Base-by-base conservation (phyloP, 2,113 vertebrate genomes). In the Empidonax alnorum region DNA sequence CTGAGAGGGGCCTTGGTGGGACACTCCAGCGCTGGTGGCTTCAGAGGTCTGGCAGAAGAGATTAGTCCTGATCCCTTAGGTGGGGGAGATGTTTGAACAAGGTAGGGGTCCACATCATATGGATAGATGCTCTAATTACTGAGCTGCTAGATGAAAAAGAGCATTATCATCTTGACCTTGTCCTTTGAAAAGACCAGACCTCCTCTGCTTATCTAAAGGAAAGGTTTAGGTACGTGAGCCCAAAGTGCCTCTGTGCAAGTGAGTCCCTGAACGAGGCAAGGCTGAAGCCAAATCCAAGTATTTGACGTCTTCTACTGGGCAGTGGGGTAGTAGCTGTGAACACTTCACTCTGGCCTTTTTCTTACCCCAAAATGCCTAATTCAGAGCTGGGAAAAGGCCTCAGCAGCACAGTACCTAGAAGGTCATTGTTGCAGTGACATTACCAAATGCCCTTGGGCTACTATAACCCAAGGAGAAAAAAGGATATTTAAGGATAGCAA, bases 21-120 rank as follows among this genome's bases (percentile, higher is more conserved):
- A 67, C 30, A 5, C 5, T 33, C 46, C 87, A 89, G 31, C n/a
- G 69, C 82, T 73, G 66, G 33, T 52, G 31, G 56, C 75, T 93
- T 67, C 77, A 73, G 27, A 49, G 0, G 0, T 39, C 27, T 4
- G 3, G 23, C 0, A 0, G 49, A n/a, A 73, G 24, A 50, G 13
- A 41, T 63, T 28, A 87, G 35, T 81, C 44, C 74, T n/a, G 24
- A 41, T 76, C 41, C 58, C 81, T 61, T 35, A 52, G 65, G 59
- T 63, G 47, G 5, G 39, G 14, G 24, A 93, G n/a, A 25, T 33
- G 30, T 85, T 76, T 90, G 63, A 46, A 79, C 62, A 49, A 76
- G 62, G 35, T 68, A 58, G 46, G n/a, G 14, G 5, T 41, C 53
- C 62, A 69, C 41, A 49, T 52, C 25, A 28, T 41, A 6, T 23